Percentiles rank a stretch among this genome's conserved stretches.
Conservation (phyloP, 2,888 invertebrate species). For the Allolobophora icterica region DNA sequence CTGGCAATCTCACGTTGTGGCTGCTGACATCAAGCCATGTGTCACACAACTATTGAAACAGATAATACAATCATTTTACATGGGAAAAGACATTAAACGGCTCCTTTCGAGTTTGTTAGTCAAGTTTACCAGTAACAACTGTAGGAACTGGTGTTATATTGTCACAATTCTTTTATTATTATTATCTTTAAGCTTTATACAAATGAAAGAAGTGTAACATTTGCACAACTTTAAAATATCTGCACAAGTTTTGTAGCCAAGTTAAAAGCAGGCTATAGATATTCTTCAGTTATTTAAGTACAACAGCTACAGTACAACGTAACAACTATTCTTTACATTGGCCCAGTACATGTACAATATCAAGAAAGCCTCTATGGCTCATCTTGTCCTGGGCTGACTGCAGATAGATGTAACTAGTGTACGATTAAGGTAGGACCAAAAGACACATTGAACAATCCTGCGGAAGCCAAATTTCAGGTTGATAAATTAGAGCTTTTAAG, state of each 20-base stretch:
- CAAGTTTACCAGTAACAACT: no score
- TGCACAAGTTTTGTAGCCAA: not conserved
- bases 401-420: not conserved
- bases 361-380: not conserved
- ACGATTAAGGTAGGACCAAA: not conserved
- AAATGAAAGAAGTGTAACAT: not conserved
- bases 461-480: not conserved
- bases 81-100: not conserved
- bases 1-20: slow-evolving; percentile 80
- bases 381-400: not conserved
- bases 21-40: slow-evolving; percentile 80
- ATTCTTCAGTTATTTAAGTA: not conserved
- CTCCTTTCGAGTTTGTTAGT: not conserved
- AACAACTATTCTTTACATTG: not conserved
- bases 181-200: not conserved
- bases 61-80: not conserved
- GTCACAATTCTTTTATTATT: no score
- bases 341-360: not conserved
- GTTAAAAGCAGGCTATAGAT: no score
- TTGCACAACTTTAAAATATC: not conserved
- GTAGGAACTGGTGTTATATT: not conserved
- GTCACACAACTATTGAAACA: slow-evolving; percentile 45
- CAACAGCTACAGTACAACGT: not conserved
- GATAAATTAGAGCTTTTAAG: not conserved
- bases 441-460: not conserved